phyloP scores from a whole-genome alignment of 1,140 invertebrate species.

The Papilio dardanus region DNA sequence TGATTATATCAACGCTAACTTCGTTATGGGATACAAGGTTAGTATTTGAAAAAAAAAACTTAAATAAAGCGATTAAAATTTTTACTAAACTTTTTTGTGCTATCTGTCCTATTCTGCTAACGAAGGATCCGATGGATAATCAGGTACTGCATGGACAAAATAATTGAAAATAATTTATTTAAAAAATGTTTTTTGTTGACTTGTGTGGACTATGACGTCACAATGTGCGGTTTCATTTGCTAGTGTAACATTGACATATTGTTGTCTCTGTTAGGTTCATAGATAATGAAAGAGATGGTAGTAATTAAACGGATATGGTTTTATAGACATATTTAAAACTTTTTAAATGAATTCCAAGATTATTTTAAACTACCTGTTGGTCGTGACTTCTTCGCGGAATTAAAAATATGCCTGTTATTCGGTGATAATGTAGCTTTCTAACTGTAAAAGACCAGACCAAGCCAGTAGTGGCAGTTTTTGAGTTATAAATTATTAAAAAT shows the following conservation, averaged over 20 bases:
- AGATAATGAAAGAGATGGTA: too few relatives aligned
- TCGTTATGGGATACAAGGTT: constrained; percentile 93
- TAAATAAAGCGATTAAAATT: background rate
- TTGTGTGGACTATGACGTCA: background rate
- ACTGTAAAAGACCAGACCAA: too few relatives aligned
- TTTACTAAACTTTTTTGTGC: constrained; percentile 31
- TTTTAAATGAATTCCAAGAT: constrained; percentile 24
- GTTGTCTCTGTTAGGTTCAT: too few relatives aligned
- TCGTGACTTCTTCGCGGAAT: too few relatives aligned
- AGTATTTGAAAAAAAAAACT: too few relatives aligned
- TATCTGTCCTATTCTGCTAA: constrained; percentile 64
- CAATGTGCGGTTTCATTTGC: background rate
- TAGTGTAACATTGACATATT: too few relatives aligned
- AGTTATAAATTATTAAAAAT: too few relatives aligned
- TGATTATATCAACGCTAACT: constrained; percentile 97
- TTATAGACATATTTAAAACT: background rate
- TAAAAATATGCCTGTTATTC: too few relatives aligned
- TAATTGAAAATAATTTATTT: background rate
- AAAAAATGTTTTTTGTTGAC: background rate
- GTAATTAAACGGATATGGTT: background rate
- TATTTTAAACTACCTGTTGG: too few relatives aligned
- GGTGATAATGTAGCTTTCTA: too few relatives aligned
- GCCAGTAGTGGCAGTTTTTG: too few relatives aligned
- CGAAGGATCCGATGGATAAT: constrained; percentile 73
- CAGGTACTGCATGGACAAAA: constrained; percentile 66